phyloP scores from a whole-genome alignment of 2,113 vertebrate species.

The Cyanistes caeruleus region DNA sequence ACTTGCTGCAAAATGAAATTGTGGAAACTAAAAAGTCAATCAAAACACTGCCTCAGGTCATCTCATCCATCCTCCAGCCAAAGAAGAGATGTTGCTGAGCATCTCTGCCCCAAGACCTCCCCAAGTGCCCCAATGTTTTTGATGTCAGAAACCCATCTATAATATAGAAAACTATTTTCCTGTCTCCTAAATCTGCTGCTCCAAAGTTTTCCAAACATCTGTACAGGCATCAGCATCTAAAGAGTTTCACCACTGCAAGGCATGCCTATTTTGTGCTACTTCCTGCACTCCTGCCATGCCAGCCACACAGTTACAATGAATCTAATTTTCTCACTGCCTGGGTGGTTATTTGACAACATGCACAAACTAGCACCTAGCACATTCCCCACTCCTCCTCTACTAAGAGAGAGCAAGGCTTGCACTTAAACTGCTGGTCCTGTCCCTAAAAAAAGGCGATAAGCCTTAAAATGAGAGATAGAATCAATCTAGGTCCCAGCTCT shows the following conservation, averaged over 20 bases:
- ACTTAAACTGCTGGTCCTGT: background rate
- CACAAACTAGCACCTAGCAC: fast-evolving
- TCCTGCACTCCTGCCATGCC: background rate
- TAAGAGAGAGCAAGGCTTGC: background rate
- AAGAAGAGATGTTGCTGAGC: background rate
- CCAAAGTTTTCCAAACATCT: background rate
- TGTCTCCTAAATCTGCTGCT: background rate
- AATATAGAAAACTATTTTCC: background rate
- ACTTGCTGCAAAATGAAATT: slow-evolving; percentile 38
- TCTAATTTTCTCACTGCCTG: background rate
- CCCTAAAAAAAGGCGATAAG: background rate
- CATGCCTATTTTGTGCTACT: background rate
- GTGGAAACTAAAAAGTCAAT: background rate
- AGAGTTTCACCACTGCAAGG: background rate
- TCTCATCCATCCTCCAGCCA: background rate
- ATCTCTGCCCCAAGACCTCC: background rate
- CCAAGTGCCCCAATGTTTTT: background rate
- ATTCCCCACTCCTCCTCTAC: background rate
- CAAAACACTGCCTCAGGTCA: slow-evolving; percentile 1
- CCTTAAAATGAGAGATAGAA: background rate
- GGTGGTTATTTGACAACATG: background rate
- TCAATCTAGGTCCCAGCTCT: background rate
- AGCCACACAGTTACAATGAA: fast-evolving
- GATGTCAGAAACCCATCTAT: background rate
- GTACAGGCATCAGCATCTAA: background rate